Evolutionary conservation across 2,113 vertebrate species (phyloP).

Genomic region (Prietella phreatophila): DNA sequence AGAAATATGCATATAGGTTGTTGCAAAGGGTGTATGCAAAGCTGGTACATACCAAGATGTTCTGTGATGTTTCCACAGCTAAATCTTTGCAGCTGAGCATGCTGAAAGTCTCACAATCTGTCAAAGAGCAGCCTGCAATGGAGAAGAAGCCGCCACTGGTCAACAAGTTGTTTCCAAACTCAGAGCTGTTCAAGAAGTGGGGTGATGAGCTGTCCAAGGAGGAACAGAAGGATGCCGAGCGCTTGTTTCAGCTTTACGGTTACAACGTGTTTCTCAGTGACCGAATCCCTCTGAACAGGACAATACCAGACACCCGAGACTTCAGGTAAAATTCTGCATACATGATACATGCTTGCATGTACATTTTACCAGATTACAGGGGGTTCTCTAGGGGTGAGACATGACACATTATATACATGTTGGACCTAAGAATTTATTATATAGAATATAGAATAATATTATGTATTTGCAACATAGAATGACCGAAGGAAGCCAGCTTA

Average conservation of each 20-base stretch:
- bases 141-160: constrained; percentile 12
- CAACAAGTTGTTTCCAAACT: constrained; percentile 68
- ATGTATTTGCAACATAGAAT: too few species aligned
- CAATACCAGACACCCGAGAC: constrained; percentile 67
- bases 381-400: too few species aligned
- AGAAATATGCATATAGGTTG: not conserved
- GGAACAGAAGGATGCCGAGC: constrained; percentile 67
- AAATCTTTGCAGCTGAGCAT: not conserved
- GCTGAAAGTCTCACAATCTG: not conserved
- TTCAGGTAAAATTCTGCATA: constrained; percentile 52
- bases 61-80: constrained; percentile 26
- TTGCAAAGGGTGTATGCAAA: not conserved
- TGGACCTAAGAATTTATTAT: too few species aligned
- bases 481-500: too few species aligned
- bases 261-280: constrained; percentile 74
- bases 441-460: too few species aligned
- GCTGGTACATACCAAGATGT: not conserved
- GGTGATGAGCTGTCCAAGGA: constrained; percentile 63
- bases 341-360: not conserved
- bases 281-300: constrained; percentile 66
- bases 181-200: constrained; percentile 64
- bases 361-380: too few species aligned
- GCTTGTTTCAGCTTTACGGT: constrained; percentile 62
- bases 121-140: not conserved
- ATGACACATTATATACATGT: too few species aligned